Base-by-base conservation (phyloP, 2,113 vertebrate genomes). In the Otocyon megalotis region DNA sequence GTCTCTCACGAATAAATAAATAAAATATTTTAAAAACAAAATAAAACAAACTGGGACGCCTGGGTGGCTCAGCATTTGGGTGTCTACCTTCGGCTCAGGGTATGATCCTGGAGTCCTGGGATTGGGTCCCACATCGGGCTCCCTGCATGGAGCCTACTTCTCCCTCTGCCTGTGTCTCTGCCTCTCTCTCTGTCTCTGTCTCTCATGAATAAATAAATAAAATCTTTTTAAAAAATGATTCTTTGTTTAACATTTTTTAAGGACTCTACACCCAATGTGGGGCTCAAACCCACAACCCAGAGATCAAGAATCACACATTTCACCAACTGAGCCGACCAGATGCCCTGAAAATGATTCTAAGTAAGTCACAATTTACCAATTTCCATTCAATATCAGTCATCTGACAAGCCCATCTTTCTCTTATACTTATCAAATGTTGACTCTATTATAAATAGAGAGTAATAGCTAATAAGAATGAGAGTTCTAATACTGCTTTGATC, bases 391-490 rank as follows among this genome's bases (percentile, higher is more conserved):
- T 85, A 50, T 35, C 28, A 94, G 11, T 85, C 30, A 89, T 35
- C 53, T 35, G 16, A 32, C n/a, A 86, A 17, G 60, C 15, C 35
- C 81, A 62, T 62, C 54, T 56, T 96, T 86, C 87, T 79, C 71
- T 81, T 65, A 88, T 15, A 88, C 32, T 88, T 91, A 65, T 10
- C 53, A 32, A 88, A 48, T 69, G 11, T 79, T 84, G 54, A 53
- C 16, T 95, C 16, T 95, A n/a, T 58, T 83, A 83, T 32, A 97
- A 82, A 95, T 28, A 77, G 3, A 82, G 5, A 28, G 14, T 72
- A 63, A 94, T 43, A 91, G 53, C 22, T 93, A 95, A 93, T 93
- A 95, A 93, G 63, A 88, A 72, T 69, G 43, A 63, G 30, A 82
- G 9, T 16, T 89, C 43, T 72, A 90, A 77, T 56, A 96, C 20